Base-by-base conservation (phyloP, 2,888 invertebrate species). In the Lymantria dispar region DNA sequence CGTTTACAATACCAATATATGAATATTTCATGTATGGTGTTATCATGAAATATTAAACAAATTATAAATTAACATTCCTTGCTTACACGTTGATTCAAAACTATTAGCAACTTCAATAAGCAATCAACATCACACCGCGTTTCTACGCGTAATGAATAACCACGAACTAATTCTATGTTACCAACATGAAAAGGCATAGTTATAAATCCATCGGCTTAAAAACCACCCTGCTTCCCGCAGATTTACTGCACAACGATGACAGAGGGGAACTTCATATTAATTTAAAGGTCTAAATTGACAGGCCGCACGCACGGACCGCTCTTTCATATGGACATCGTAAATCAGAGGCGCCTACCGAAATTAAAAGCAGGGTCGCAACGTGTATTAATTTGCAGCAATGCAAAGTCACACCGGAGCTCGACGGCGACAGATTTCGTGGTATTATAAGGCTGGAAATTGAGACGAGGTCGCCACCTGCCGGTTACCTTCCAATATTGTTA, bases 271-370 rank as follows among this genome's bases (percentile, higher is more conserved):
- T 57, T 68, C 63, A 68, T 70, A 69, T 76, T 73, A 74, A 70
- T 68, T 68, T 71, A 65, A 63, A 61, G 74, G 62, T 77, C 77
- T 58, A 64, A 75, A 74, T 78, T 75, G 74, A 78, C 74, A 77
- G 75, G 80, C 59, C 68, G 68, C 74, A 83, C 80, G 81, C 83
- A 82, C 76, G 68, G 72, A 77, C 76, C 72, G 70, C 76, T 83
- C 84, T 83, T 80, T 80, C 81, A 83, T 80, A 84, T 78, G 81
- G 82, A 78, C 77, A 76, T 78, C 83, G 80, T 88, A 87, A 87
- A 88, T 88, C 87, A 88, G 77, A 68, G 76, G 76, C 72, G 78
- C 77, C 77, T 74, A 72, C 78, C 76, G 77, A 86, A 86, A 88
- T 87, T 87, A 87, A 87, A 88, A 86, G 74, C 77, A 74, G 76